Evolutionary conservation across 2,888 invertebrate genomes (phyloP).

Genomic region (Junonia oenone): DNA sequence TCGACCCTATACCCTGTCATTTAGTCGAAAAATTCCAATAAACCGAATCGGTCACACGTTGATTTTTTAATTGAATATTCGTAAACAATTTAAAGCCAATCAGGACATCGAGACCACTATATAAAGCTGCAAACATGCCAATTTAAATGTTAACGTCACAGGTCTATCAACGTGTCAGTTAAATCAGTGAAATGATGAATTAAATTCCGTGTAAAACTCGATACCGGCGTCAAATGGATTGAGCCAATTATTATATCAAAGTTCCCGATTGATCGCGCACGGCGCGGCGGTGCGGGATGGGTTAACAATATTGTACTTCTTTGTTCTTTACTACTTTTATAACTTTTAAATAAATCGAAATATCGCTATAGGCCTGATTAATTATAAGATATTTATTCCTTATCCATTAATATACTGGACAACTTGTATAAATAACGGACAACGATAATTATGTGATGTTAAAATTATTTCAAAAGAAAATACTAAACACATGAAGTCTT

Average conservation of each 20-base stretch:
- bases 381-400: no score
- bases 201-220: conserved; percentile 49
- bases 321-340: neutral
- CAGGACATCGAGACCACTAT: conserved; percentile 38
- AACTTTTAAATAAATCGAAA: no score
- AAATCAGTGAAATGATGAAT: conserved; percentile 52
- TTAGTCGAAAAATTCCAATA: conserved; percentile 17
- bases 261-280: conserved; percentile 19
- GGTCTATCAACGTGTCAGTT: conserved; percentile 48
- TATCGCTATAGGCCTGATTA: no score
- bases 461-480: no score
- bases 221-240: conserved; percentile 39
- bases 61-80: conserved; percentile 35
- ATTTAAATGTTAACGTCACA: conserved; percentile 43
- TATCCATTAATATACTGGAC: no score
- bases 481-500: no score
- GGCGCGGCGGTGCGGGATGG: neutral
- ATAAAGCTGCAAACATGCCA: conserved; percentile 40
- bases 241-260: conserved; percentile 52
- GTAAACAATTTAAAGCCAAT: conserved; percentile 42
- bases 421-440: no score
- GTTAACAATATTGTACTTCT: neutral
- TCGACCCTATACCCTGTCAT: conserved; percentile 15
- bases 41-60: conserved; percentile 12
- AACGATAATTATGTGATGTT: no score